Base-by-base conservation (phyloP, 2,113 vertebrate species). In the Brienomyrus brachyistius region DNA sequence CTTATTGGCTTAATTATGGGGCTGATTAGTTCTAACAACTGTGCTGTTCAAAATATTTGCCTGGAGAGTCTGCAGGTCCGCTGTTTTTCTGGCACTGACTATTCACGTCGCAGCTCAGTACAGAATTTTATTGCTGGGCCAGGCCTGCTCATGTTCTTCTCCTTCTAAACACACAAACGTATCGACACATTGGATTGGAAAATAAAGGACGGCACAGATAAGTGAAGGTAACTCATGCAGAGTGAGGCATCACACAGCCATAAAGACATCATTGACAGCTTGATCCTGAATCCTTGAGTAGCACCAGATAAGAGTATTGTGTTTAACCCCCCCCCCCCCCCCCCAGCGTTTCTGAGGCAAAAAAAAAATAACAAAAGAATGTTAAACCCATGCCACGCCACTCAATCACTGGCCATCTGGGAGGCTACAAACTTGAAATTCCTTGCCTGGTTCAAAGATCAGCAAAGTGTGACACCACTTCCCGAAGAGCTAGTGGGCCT, bases 301-400 rank as follows among this genome's bases (percentile, higher is more conserved):
- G 98, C 98, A 98, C 97, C 97, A 96, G 92, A 94, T 90, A 94
- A 93, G 92, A 93, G 92, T 93, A 93, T 92, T 92, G 91, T 93
- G 91, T 94, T 89, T 93, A 92, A 94, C 94, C 94, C 92, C 92
- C 86, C 93, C 51, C 52, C 82, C 91, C 93, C 87, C 93, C 35
- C 13, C 50, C 83, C 87, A 62, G 51, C 23, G 15, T 54, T 70
- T 89, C 74, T 88, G 77, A 23, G 82, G 43, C 40, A 84, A 88
- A 70, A 56, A 56, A 19, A 17, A 51, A 52, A n/a, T n/a, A 54
- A 19, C 40, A 40, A 59, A 77, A 89, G 51, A 47, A 66, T 2
- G 59, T 50, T 50, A 21, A 50, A 45, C 50, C 77, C 51, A 23
- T 83, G 62, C 66, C 35, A 74, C 19, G 54, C 48, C 66, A 88